Conservation (phyloP, 2,888 invertebrate genomes). For the Dione vanillae region DNA sequence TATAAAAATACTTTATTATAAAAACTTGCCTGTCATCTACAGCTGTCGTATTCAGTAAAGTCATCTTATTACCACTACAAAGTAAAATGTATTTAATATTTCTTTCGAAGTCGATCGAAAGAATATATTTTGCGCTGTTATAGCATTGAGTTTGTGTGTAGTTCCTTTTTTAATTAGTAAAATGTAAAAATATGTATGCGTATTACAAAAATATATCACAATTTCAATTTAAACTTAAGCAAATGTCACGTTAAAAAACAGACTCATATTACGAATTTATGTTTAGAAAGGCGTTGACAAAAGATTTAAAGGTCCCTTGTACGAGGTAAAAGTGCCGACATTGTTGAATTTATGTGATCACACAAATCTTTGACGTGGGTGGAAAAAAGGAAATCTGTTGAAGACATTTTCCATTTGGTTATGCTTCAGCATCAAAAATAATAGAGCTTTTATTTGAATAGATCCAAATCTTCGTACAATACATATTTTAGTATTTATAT, state of each 20-base stretch:
- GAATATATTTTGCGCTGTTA: neutral
- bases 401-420: conserved; percentile 22
- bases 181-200: too few relatives aligned
- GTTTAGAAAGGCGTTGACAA: conserved; percentile 27
- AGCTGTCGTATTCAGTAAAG: neutral
- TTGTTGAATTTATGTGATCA: conserved; percentile 34
- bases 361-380: conserved; percentile 33
- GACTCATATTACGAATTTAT: conserved; percentile 7
- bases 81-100: neutral
- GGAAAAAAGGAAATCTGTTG: conserved; percentile 26
- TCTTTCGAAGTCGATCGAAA: neutral
- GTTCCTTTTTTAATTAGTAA: too few relatives aligned
- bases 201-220: neutral
- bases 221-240: neutral
- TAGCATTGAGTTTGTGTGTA: neutral
- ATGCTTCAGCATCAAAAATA: neutral
- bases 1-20: too few relatives aligned
- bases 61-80: neutral
- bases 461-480: neutral
- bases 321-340: conserved; percentile 29
- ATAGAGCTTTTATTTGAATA: conserved; percentile 5
- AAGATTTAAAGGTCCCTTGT: conserved; percentile 29
- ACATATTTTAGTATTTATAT: neutral
- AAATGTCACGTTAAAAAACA: neutral
- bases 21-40: neutral